Conservation (phyloP, 2,888 invertebrate genomes). For the Corbicula japonica region DNA sequence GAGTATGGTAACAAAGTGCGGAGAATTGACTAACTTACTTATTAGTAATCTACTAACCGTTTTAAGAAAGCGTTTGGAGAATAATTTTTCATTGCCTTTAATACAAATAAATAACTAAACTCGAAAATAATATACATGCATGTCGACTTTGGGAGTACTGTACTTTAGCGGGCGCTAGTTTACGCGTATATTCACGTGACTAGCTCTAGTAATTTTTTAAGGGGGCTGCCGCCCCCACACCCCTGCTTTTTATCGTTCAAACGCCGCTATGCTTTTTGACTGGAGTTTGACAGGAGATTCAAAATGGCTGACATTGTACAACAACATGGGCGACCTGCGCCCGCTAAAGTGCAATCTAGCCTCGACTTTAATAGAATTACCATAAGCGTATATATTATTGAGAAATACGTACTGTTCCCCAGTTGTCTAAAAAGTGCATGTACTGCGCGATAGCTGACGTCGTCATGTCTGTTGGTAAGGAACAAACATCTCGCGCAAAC, state of each 20-base stretch:
- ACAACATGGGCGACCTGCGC: background rate
- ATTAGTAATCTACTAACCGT: background rate
- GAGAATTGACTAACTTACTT: background rate
- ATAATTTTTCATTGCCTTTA: no score
- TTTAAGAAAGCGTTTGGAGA: background rate
- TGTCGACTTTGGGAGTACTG: background rate
- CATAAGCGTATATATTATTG: background rate
- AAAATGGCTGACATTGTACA: no score
- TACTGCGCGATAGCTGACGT: constrained; percentile 1
- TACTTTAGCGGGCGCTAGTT: background rate
- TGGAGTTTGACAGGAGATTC: no score
- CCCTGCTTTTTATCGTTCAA: background rate
- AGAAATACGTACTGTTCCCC: constrained; percentile 51
- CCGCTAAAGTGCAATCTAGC: no score
- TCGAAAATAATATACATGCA: background rate
- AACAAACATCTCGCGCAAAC: constrained; percentile 33
- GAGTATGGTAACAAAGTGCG: no score
- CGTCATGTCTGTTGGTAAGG: constrained; percentile 5
- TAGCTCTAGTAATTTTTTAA: no score
- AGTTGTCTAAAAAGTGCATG: constrained; percentile 52
- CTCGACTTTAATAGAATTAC: no score
- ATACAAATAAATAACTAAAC: no score
- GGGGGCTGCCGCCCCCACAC: no score
- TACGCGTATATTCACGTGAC: no score
- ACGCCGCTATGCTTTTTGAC: background rate